Evolutionary conservation across 2,888 invertebrate genomes (phyloP), one percentile per base, ranked within the genome.

Genomic region (Didymodactylos carnosus): DNA sequence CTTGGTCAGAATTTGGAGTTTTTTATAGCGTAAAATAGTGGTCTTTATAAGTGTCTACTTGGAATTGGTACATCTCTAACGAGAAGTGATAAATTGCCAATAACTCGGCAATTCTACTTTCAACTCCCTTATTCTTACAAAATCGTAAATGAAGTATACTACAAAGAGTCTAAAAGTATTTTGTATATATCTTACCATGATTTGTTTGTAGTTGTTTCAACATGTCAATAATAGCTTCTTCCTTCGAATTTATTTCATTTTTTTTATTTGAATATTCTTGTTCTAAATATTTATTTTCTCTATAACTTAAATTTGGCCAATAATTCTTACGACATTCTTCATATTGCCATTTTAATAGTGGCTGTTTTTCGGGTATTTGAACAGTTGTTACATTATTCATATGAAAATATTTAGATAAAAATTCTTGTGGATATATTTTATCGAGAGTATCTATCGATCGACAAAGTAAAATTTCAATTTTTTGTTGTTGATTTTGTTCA

Each of bases 281-380:
- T 35, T 62, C 62, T 19, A 62, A 8, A 62, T 35, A 35, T 35
- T 62, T 35, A 35, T 62, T 62, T 62, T 62, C 62, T 6, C 35
- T 13, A 35, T 35, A 62, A 5, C 6, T 14, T 10, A 62, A n/a
- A 62, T n/a, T 51, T 3, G 75, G 69, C 75, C 75, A 75, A 49
- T 49, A 62, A n/a, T 69, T 23, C n/a, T 71, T 71, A 11, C 53
- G 35, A 27, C 71, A 71, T 46, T 43, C 25, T 10, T 74, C 74
- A 39, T 70, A 74, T 25, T 74, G 74, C 39, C 62, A 62, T 62
- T 62, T 62, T 10, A 35, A 29, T 62, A 62, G 35, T n/a, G 35
- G 35, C 19, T 29, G 62, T 19, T 16, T 62, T 62, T 62, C 10
- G 10, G 62, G 62, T 35, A 62, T n/a, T n/a, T 29, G 16, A 4